These are phyloP conservation scores for Mesocentrotus franciscanus DNA, from an alignment of 53 echinoderm and acorn worm species.

Conservation along the genomic window DNA sequence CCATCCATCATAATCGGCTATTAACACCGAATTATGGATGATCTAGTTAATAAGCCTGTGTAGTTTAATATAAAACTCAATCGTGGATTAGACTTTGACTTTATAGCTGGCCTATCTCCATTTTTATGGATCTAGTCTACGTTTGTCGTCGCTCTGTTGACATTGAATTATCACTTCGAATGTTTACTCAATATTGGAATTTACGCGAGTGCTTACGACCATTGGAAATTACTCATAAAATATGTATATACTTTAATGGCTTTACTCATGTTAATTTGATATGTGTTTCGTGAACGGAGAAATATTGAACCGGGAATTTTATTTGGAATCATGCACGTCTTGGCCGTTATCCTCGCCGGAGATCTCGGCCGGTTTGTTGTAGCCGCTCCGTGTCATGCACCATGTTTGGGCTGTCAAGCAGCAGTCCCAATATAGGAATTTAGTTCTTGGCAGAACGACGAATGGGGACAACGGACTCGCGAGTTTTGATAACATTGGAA, in stretches of 20 bases:
- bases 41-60: neutral
- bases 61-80: neutral
- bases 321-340: conserved; percentile 13
- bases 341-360: neutral
- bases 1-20: conserved; percentile 12
- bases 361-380: conserved; percentile 13
- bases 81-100: neutral
- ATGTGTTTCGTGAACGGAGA: neutral
- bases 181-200: conserved; percentile 27
- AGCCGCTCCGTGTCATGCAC: neutral
- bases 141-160: neutral
- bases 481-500: conserved; percentile 56
- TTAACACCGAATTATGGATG: conserved; percentile 11
- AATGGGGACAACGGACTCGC: conserved; percentile 48
- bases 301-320: neutral
- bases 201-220: neutral
- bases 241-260: neutral
- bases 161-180: conserved; percentile 16
- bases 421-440: conserved; percentile 50
- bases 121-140: neutral
- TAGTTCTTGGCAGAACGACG: neutral
- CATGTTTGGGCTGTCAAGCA: conserved; percentile 59
- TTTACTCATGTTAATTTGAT: neutral
- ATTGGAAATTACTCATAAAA: neutral
- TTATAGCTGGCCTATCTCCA: neutral